Percentiles rank a stretch among this genome's conserved stretches.
phyloP scores from a whole-genome alignment of 2,113 vertebrate genomes.

The Tilapia sparmanii region DNA sequence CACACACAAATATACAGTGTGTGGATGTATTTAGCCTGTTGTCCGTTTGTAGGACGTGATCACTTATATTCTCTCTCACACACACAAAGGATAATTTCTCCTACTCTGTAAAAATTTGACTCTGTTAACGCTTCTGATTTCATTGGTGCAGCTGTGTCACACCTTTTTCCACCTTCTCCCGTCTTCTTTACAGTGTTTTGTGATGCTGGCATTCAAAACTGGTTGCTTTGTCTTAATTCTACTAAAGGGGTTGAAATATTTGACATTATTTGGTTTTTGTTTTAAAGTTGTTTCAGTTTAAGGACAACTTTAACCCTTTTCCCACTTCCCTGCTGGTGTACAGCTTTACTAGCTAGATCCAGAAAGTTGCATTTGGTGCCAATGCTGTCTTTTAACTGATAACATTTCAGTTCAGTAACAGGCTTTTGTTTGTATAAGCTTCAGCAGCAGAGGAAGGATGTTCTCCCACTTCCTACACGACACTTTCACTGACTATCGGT shows the following conservation, averaged over 20 bases:
- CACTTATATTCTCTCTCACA: neutral
- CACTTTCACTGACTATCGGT: neutral
- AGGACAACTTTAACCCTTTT: neutral
- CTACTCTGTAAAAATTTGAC: neutral
- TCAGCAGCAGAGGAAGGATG: neutral
- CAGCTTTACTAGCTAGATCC: neutral
- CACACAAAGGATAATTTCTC: neutral
- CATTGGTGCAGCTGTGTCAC: neutral
- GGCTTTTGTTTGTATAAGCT: neutral
- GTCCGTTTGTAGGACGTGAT: neutral
- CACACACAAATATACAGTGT: neutral
- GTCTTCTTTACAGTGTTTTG: neutral
- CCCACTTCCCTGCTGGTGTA: neutral
- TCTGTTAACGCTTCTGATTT: neutral
- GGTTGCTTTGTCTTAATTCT: neutral
- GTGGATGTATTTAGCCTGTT: neutral
- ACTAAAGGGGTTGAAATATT: neutral
- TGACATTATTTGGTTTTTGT: neutral
- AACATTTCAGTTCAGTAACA: neutral
- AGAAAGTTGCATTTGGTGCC: neutral
- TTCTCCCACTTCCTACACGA: neutral
- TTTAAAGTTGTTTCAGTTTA: neutral
- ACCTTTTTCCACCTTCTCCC: conserved; percentile 21
- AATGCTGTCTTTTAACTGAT: neutral
- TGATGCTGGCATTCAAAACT: neutral